Evolutionary conservation across 2,797 vertebrate species (phyloP).

Genomic region (Melanotaenia trifasciata): DNA sequence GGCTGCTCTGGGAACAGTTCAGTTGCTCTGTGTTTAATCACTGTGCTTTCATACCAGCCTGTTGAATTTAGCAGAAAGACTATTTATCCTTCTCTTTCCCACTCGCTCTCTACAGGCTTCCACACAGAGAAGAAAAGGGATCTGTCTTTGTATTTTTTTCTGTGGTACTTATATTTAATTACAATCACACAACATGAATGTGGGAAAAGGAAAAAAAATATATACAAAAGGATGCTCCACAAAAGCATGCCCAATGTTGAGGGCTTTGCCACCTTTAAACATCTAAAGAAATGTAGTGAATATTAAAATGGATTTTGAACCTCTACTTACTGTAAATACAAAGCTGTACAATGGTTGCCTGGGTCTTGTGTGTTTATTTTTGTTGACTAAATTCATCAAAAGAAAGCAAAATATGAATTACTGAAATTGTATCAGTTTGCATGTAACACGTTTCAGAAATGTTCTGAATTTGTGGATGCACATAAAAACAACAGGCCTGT

Average conservation of each 20-base stretch:
- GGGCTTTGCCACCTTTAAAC: constrained; percentile 42
- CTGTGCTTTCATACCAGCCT: constrained; percentile 79
- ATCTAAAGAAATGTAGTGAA: constrained; percentile 48
- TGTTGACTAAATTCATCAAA: constrained; percentile 23
- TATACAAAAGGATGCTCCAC: constrained; percentile 3
- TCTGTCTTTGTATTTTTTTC: constrained; percentile 58
- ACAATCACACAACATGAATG: constrained; percentile 35
- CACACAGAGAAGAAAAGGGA: constrained; percentile 41
- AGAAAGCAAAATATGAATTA: constrained; percentile 38
- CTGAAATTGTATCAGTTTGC: constrained; percentile 24
- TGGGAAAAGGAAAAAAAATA: not conserved
- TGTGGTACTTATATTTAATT: constrained; percentile 55
- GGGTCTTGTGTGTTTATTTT: constrained; percentile 68
- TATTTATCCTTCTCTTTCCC: constrained; percentile 42
- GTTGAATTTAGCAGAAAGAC: constrained; percentile 82
- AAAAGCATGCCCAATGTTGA: constrained; percentile 12
- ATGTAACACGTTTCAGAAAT: constrained; percentile 55
- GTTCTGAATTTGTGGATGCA: constrained; percentile 54
- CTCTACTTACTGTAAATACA: constrained; percentile 75
- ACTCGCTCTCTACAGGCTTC: constrained; percentile 35
- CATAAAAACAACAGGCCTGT: constrained; percentile 58
- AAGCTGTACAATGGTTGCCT: constrained; percentile 56
- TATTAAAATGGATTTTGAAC: constrained; percentile 46
- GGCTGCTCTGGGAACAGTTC: constrained; percentile 59
- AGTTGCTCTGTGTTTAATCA: constrained; percentile 68